Conservation (phyloP, 1,140 invertebrate species). For the Acromyrmex heyeri region DNA sequence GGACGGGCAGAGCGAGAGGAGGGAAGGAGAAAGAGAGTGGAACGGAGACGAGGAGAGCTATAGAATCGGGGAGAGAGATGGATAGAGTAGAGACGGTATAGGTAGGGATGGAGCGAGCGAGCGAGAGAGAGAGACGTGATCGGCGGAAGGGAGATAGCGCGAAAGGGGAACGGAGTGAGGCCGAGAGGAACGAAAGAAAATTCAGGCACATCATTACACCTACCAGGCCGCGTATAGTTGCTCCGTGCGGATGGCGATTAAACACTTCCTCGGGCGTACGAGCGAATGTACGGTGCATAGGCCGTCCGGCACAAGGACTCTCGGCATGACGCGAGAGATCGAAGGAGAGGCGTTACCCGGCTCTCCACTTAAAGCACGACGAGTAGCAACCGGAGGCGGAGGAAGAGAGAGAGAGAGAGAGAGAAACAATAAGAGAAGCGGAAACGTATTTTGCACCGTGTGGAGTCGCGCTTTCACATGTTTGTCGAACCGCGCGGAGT, state of each 20-base stretch:
- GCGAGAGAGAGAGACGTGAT: not conserved
- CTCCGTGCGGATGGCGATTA: slow-evolving; percentile 72
- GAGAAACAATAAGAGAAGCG: slow-evolving; percentile 40
- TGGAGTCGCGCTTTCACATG: slow-evolving; percentile 66
- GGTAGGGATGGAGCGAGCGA: slow-evolving; percentile 38
- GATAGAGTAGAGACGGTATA: not conserved
- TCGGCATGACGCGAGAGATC: slow-evolving; percentile 77
- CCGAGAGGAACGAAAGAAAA: slow-evolving; percentile 66
- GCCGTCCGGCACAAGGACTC: slow-evolving; percentile 69
- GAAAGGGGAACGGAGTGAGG: slow-evolving; percentile 23
- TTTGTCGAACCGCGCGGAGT: slow-evolving; percentile 33
- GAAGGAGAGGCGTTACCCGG: slow-evolving; percentile 77
- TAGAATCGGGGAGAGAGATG: slow-evolving; percentile 10
- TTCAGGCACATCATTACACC: slow-evolving; percentile 74
- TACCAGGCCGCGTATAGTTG: slow-evolving; percentile 72
- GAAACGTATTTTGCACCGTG: slow-evolving; percentile 52
- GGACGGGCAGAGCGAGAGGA: not conserved
- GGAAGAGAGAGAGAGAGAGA: not conserved
- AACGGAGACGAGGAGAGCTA: slow-evolving; percentile 33
- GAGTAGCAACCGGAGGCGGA: slow-evolving; percentile 17
- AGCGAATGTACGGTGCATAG: slow-evolving; percentile 66
- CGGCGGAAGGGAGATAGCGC: not conserved
- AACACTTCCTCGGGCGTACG: slow-evolving; percentile 70
- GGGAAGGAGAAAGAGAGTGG: slow-evolving; percentile 36
- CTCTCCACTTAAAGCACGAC: slow-evolving; percentile 69